A percentile compares a stretch with the other conserved stretches of the same genome.
These are phyloP conservation scores for Parazoanthus swiftii DNA, from an alignment of 92 coral and sea anemone genomes.

Conservation along the genomic window DNA sequence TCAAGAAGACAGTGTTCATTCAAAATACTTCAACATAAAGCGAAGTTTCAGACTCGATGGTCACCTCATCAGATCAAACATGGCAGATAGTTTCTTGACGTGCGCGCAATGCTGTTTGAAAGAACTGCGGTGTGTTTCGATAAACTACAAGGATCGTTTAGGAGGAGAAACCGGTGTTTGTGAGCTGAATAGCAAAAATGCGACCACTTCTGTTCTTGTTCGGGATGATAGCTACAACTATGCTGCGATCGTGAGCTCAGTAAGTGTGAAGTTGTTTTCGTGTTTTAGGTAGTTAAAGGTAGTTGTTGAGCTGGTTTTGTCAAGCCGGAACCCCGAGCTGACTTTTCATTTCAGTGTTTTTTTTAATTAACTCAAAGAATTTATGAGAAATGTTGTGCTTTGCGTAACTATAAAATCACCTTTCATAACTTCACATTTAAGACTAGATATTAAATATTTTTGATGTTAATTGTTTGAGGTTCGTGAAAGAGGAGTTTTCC, in stretches of 20 bases:
- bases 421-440: no score
- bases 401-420: no score
- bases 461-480: no score
- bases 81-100: not conserved
- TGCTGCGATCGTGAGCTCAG: not conserved
- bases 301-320: no score
- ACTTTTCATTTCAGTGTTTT: no score
- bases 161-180: not conserved
- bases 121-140: not conserved
- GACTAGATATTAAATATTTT: no score
- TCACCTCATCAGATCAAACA: not conserved
- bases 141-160: not conserved
- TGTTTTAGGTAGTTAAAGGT: no score
- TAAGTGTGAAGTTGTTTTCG: not conserved
- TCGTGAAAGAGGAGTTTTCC: no score
- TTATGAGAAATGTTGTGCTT: no score
- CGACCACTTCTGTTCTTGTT: not conserved
- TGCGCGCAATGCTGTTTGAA: conserved; percentile 4
- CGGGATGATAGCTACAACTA: not conserved
- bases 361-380: no score
- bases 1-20: not conserved
- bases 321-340: no score
- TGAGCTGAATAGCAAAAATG: not conserved
- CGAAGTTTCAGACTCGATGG: not conserved
- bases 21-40: not conserved